Evolutionary conservation across 37 sponge, comb jelly and placozoan species (phyloP), one percentile per base, ranked within the genome.

Genomic region (Hexactinellida sp.): DNA sequence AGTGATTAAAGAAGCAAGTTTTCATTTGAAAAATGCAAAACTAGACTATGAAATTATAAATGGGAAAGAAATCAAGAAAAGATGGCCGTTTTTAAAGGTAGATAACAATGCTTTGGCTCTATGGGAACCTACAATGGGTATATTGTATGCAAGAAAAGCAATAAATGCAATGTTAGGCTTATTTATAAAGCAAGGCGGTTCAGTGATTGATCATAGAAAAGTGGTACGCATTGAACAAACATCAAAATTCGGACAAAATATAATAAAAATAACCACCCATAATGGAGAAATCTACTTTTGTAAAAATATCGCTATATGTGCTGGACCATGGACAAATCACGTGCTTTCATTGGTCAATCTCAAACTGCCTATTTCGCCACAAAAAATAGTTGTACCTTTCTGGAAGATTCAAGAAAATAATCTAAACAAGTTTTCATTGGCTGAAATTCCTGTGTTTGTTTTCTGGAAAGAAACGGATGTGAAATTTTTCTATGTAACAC

Each of bases 281-380:
- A 54, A 36, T 36, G 89, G 55, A 37, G 89, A 88, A 16, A 37
- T 32, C 0, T 90, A 89, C 87, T 84, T 16, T 0, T 51, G 92
- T 24, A 89, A 63, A 38, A 76, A 89, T 13, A 36, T 94, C 21
- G 89, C 91, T 13, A 85, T 94, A 36, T 87, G 93, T 37, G 91
- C 93, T 39, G 93, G 93, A 51, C 71, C 94, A 37, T 94, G 94
- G 94, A 38, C 88, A 21, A 83, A 90, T 16, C 83, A 54, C 0
- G 36, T 94, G 36, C 19, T 91, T 21, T 54, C 83, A 37, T 36
- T 38, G 30, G 54, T 90, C 37, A 90, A 91, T 54, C 82, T 94
- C 24, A 37, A 89, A 36, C 85, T 94, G 39, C 91, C 94, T 28
- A 63, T 63, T 32, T 63, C 76, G 5, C 76, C 76, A 28, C 32